These are phyloP conservation scores for Ptilonorhynchus violaceus DNA, from an alignment of 2,113 vertebrate genomes.

Conservation along the genomic window DNA sequence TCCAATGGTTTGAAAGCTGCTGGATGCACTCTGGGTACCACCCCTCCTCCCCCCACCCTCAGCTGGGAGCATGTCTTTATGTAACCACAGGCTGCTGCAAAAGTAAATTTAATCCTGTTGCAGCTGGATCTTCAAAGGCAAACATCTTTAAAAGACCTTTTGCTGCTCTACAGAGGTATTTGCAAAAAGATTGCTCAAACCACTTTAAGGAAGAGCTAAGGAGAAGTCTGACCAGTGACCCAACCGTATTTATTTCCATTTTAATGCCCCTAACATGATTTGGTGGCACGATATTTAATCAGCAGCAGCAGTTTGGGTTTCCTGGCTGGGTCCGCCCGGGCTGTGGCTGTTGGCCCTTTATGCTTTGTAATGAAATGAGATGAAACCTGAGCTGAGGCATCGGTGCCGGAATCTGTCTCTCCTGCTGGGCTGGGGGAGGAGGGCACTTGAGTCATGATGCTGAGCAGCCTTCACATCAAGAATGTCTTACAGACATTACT, in stretches of 20 bases:
- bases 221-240: neutral
- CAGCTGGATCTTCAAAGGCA: neutral
- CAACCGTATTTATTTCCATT: neutral
- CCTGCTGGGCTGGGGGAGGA: neutral
- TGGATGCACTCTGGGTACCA: neutral
- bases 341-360: neutral
- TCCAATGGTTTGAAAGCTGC: neutral
- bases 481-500: neutral
- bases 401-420: neutral
- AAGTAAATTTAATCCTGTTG: neutral
- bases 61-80: neutral
- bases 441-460: neutral
- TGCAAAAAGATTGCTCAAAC: neutral
- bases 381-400: neutral
- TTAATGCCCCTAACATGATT: neutral
- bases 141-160: neutral
- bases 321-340: neutral
- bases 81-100: neutral
- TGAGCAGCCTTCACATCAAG: neutral
- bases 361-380: neutral
- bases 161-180: neutral
- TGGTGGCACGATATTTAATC: neutral
- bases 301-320: constrained; percentile 4
- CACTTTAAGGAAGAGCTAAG: neutral
- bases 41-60: too few relatives aligned